Percentiles rank a stretch among this genome's conserved stretches.
phyloP scores from a whole-genome alignment of 2,888 invertebrate genomes.

The Ophioninae sp. region DNA sequence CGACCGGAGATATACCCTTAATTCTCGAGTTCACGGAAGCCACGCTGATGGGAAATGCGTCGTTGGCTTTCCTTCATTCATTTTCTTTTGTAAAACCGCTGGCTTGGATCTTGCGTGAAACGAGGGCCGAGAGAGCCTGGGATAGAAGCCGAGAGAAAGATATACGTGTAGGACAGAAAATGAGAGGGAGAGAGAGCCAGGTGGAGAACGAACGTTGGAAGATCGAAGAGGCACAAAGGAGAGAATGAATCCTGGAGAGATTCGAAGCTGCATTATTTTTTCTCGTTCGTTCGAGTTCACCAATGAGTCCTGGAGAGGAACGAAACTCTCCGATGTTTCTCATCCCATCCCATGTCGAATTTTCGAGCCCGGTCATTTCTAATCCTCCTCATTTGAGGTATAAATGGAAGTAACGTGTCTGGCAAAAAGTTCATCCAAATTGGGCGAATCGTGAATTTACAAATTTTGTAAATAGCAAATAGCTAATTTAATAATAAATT shows the following conservation, averaged over 20 bases:
- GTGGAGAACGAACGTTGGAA: background rate
- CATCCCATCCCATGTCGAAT: background rate
- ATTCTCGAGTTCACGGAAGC: constrained; percentile 24
- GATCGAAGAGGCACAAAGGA: constrained; percentile 10
- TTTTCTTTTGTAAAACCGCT: constrained; percentile 1
- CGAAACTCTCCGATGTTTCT: background rate
- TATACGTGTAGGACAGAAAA: background rate
- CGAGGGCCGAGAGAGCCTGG: background rate
- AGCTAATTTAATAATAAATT: no score
- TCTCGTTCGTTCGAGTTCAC: constrained; percentile 13
- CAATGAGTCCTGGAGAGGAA: constrained; percentile 8
- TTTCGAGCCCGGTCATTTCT: background rate
- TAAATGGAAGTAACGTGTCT: background rate
- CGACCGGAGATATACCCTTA: constrained; percentile 37
- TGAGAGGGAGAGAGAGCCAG: constrained; percentile 4
- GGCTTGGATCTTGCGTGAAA: constrained; percentile 29
- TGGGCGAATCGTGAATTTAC: no score
- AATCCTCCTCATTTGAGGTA: background rate
- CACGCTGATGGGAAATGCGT: constrained; percentile 30
- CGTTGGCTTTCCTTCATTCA: constrained; percentile 27
- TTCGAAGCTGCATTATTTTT: constrained; percentile 24
- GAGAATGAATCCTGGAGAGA: constrained; percentile 16
- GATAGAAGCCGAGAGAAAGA: background rate
- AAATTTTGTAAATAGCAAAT: no score
- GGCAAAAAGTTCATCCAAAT: no score